Evolutionary conservation across 2,888 invertebrate species (phyloP), one percentile per base, ranked within the genome.

Genomic region (Cenopis cana): DNA sequence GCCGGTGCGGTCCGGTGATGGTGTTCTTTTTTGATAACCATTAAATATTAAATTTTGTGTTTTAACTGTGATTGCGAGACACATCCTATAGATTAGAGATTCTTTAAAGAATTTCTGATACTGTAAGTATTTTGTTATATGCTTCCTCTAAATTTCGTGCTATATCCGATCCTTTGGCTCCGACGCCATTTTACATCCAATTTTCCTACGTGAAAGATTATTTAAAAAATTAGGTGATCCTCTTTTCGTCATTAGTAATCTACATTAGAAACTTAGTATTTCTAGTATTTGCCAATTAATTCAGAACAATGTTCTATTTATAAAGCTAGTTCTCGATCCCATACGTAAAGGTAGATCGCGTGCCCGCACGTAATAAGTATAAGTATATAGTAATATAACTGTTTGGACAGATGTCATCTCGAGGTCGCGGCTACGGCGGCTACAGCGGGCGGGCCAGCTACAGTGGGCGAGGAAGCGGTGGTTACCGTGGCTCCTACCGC

Each of bases 351-450:
- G 3, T 18, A n/a, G 59, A 6, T 46, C 46, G 46, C 60, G 46
- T 60, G 60, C 46, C 46, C 11, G 46, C 20, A 17, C 10, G 1
- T 29, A 36, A 33, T 54, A 24, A 14, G 24, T 33, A 57, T 57
- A 36, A n/a, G 1, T 20, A 17, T 56, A 17, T 17, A 41, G 41
- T 29, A 49, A 3, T 29, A 3, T 29, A 29, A 60, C 24, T 29
- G 2, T n/a, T 46, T 60, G 60, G 24, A 18, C 76, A 89, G 87
- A 93, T 93, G 93, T 93, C 93, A 33, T 91, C 93, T 49, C 87
- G 94, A 41, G 93, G 93, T 65, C 86, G 93, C 74, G 93, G 91
- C 12, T 90, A 88, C 78, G 87, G 85, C 52, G 85, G 88, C 18
- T 88, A 85, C 68, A 82, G 82, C 52, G 88, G 84, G 49, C 77